These are phyloP conservation scores for Nyctibius grandis DNA, from an alignment of 2,797 vertebrate genomes.

Conservation along the genomic window DNA sequence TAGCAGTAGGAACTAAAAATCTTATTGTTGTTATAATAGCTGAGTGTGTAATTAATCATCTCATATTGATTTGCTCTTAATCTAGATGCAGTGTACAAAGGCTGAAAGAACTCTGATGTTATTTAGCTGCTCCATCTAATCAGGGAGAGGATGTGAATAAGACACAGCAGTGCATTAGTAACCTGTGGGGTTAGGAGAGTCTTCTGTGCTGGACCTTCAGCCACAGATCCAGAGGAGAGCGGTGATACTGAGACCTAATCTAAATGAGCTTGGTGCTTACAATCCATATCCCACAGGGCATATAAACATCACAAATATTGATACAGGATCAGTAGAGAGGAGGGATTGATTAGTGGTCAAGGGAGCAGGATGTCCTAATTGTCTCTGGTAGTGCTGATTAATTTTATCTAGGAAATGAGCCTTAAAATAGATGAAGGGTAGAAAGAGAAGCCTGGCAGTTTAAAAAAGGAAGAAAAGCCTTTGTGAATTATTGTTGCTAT, in stretches of 20 bases:
- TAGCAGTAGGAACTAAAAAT: background rate
- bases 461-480: background rate
- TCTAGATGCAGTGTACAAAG: conserved; percentile 42
- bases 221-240: background rate
- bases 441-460: background rate
- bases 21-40: conserved; percentile 45
- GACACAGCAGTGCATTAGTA: conserved; percentile 12
- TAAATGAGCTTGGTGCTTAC: conserved; percentile 35
- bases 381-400: conserved; percentile 29
- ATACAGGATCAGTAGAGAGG: conserved; percentile 18
- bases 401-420: conserved; percentile 33
- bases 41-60: conserved; percentile 59
- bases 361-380: conserved; percentile 41
- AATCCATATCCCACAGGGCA: background rate
- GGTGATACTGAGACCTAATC: conserved; percentile 36
- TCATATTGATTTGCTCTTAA: conserved; percentile 55
- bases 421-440: conserved; percentile 22
- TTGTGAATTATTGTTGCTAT: background rate
- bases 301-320: conserved; percentile 38
- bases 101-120: conserved; percentile 18
- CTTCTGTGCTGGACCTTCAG: background rate
- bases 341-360: conserved; percentile 48
- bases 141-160: background rate
- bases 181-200: background rate
- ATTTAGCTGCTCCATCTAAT: conserved; percentile 24